These are phyloP conservation scores for Misgurnus anguillicaudatus DNA, from an alignment of 2,113 vertebrate genomes.

Conservation along the genomic window DNA sequence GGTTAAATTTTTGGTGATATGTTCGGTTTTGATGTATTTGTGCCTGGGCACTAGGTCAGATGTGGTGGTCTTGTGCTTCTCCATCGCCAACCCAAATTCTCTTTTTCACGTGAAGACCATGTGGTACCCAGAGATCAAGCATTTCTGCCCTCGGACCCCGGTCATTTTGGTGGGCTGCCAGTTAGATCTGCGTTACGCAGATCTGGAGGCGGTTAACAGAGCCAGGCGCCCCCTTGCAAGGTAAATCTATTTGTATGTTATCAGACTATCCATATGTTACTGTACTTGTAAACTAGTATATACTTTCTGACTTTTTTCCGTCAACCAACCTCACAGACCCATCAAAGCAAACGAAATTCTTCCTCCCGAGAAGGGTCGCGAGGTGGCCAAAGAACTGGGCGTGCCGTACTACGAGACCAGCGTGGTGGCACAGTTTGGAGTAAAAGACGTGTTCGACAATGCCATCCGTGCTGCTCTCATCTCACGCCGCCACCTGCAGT, in stretches of 20 bases:
- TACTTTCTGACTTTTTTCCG: not conserved
- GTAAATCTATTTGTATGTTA: slow-evolving; percentile 54
- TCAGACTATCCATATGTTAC: too few relatives aligned
- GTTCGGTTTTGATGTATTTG: not conserved
- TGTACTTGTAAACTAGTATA: too few relatives aligned
- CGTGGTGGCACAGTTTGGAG: slow-evolving; percentile 84
- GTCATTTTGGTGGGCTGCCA: slow-evolving; percentile 87
- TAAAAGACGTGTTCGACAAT: slow-evolving; percentile 86
- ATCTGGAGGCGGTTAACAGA: slow-evolving; percentile 84
- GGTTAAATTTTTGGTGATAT: not conserved
- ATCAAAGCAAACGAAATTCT: slow-evolving; percentile 86
- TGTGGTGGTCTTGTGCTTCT: slow-evolving; percentile 86
- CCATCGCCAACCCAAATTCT: slow-evolving; percentile 86
- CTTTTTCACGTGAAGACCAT: slow-evolving; percentile 86
- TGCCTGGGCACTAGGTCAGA: slow-evolving; percentile 72
- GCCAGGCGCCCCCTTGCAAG: slow-evolving; percentile 82
- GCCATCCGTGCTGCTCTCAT: slow-evolving; percentile 84
- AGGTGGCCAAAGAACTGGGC: slow-evolving; percentile 84
- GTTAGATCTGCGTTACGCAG: slow-evolving; percentile 84
- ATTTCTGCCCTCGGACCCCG: slow-evolving; percentile 72
- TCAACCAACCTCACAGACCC: slow-evolving; percentile 66
- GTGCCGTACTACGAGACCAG: slow-evolving; percentile 86
- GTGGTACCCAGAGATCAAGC: slow-evolving; percentile 89
- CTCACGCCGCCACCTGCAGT: slow-evolving; percentile 76
- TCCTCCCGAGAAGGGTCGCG: slow-evolving; percentile 81